These are phyloP conservation scores for Notamacropus eugenii DNA, from an alignment of 2,797 vertebrate species.

Conservation along the genomic window DNA sequence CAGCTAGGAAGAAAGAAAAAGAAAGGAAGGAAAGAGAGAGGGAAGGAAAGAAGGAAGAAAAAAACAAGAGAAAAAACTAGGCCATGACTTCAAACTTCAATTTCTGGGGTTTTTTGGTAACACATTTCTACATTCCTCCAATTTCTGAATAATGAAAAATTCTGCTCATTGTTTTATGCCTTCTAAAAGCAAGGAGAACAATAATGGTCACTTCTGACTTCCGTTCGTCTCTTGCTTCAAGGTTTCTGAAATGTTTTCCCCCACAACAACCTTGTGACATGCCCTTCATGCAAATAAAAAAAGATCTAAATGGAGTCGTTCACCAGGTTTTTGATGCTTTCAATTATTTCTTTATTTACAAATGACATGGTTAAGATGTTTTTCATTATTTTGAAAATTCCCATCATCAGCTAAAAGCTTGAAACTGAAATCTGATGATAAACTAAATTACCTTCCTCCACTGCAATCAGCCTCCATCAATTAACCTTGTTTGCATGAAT, in stretches of 20 bases:
- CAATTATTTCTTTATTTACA: conserved; percentile 53
- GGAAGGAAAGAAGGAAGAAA: background rate
- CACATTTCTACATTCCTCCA: background rate
- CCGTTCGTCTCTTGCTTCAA: background rate
- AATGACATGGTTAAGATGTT: conserved; percentile 14
- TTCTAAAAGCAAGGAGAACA: background rate
- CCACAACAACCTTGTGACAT: conserved; percentile 28
- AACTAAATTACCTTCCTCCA: background rate
- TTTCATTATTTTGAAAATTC: conserved; percentile 57
- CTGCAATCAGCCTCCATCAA: background rate
- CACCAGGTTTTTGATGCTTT: conserved; percentile 40
- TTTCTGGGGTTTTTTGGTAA: background rate
- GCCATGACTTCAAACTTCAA: background rate
- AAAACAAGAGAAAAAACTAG: background rate
- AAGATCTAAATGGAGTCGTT: conserved; percentile 49
- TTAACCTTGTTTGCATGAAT: conserved; percentile 13
- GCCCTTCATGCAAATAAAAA: conserved; percentile 65
- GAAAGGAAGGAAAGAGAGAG: background rate
- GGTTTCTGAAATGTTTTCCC: background rate
- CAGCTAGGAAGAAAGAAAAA: background rate
- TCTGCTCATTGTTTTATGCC: background rate
- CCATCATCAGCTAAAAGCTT: background rate
- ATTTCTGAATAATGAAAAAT: background rate
- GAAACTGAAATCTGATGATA: background rate
- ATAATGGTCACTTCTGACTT: background rate